Conservation (phyloP, 2,888 invertebrate species). For the Sarcophaga rosellei region DNA sequence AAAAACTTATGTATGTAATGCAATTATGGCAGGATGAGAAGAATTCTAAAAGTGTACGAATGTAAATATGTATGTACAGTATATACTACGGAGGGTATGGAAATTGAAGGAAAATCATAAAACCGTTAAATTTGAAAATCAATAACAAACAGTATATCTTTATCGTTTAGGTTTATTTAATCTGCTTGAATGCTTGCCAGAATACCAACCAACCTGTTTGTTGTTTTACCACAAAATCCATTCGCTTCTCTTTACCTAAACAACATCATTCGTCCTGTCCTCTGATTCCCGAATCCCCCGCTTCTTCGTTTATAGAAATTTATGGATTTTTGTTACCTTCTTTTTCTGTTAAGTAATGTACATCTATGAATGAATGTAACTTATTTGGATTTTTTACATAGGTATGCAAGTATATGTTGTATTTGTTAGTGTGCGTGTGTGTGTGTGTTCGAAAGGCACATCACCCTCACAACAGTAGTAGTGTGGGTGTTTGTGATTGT, state of each 20-base stretch:
- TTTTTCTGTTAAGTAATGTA: too few species aligned
- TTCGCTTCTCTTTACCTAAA: neutral
- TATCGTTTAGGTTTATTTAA: neutral
- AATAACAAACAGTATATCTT: slow-evolving; percentile 10
- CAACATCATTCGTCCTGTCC: neutral
- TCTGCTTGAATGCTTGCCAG: neutral
- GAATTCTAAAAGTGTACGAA: too few species aligned
- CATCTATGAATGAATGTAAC: too few species aligned
- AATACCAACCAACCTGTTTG: neutral
- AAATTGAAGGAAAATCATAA: neutral
- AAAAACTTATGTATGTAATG: neutral
- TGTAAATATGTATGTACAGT: too few species aligned
- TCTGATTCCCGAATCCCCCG: neutral
- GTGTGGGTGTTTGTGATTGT: too few species aligned
- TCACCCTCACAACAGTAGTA: too few species aligned
- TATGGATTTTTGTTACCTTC: neutral
- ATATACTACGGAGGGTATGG: neutral
- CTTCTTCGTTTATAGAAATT: neutral
- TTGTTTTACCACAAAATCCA: neutral
- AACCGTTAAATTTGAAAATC: slow-evolving; percentile 31
- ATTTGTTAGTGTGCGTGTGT: too few species aligned
- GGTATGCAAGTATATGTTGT: too few species aligned
- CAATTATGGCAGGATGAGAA: neutral
- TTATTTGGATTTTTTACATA: too few species aligned
- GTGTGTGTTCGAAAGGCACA: too few species aligned